Evolutionary conservation across 2,888 invertebrate genomes (phyloP), one percentile per base, ranked within the genome.

Genomic region (Gortyna flavago): DNA sequence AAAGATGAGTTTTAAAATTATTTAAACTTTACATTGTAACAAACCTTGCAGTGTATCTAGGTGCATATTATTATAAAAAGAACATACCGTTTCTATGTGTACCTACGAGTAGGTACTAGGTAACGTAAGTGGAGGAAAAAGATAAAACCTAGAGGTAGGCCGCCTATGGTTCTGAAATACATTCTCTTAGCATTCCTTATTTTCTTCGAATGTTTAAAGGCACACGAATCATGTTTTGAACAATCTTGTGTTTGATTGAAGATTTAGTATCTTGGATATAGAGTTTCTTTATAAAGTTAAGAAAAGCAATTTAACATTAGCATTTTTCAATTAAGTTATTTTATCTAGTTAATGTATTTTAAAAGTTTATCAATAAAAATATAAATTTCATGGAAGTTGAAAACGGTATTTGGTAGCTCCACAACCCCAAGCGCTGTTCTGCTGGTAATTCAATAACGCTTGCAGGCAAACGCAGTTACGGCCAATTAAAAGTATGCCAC

Each of bases 401-500:
- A 84, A 89, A 88, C 85, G 87, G 89, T 91, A 91, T 93, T 93
- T 92, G 89, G 90, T 90, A 91, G 89, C 92, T 92, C 90, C 82
- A 87, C 91, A 90, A 90, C 93, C 91, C 92, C 90, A 88, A 92
- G 92, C 93, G 91, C 92, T 91, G 92, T 91, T 91, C 93, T 89
- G 91, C 90, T 91, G 80, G 94, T 96, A 96, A 96, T 94, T 95
- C 93, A 94, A 96, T 96, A 96, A 95, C 93, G 95, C 94, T 95
- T 94, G 95, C 95, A 95, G 94, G 94, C 92, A 94, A 95, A 96
- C 94, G 94, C 93, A 95, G 96, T 96, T 96, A 96, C 93, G 92
- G 95, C 93, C 96, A 96, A 96, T 96, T 96, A 96, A 96, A 96
- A 96, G 96, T 96, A 94, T 95, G 94, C 95, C 93, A 93, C 93